phyloP scores from a whole-genome alignment of 2,797 vertebrate genomes.

The Nannoperca obscura region DNA sequence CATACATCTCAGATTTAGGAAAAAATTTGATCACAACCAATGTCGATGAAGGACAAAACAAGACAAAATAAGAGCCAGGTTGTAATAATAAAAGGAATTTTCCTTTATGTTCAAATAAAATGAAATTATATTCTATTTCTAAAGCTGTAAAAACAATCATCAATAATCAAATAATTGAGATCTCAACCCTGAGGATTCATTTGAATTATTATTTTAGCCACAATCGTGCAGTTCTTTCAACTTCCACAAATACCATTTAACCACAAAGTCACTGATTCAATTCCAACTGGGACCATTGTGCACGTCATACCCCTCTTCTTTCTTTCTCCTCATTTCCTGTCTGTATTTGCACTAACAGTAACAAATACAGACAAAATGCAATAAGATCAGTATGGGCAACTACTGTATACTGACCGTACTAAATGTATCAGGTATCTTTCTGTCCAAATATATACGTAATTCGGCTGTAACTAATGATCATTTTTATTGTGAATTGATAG shows the following conservation, averaged over 20 bases:
- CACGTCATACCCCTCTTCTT: neutral
- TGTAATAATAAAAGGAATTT: neutral
- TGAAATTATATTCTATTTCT: neutral
- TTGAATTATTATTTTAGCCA: neutral
- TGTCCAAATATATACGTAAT: neutral
- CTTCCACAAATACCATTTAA: neutral
- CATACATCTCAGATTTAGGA: neutral
- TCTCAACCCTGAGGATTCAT: neutral
- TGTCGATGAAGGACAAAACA: neutral
- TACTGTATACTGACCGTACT: neutral
- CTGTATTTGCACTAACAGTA: neutral
- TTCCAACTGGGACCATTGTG: neutral
- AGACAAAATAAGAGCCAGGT: neutral
- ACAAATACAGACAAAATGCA: neutral
- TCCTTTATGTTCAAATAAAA: too few species aligned
- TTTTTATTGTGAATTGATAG: too few species aligned
- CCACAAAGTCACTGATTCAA: neutral
- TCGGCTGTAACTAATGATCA: neutral
- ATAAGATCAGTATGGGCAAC: neutral
- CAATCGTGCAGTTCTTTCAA: neutral
- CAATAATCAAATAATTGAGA: neutral
- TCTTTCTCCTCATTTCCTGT: neutral
- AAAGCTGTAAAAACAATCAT: neutral
- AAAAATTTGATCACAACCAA: neutral
- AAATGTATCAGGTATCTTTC: neutral